Conservation (phyloP, 2,888 invertebrate genomes). For the Diarsia brunnea region DNA sequence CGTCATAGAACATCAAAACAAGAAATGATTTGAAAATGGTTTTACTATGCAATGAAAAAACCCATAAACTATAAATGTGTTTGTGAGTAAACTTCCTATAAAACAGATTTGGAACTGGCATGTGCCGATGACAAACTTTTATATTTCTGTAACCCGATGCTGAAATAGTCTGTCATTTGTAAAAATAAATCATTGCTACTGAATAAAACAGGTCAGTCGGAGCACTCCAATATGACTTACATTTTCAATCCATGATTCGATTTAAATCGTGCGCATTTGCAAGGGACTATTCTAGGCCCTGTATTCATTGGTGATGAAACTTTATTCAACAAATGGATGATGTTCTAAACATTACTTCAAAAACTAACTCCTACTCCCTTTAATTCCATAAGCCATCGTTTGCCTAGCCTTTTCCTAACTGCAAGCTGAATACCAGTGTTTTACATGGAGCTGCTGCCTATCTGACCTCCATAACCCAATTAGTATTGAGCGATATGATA, state of each 20-base stretch:
- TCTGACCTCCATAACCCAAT: no score
- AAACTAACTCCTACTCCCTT: background rate
- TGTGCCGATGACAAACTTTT: conserved; percentile 67
- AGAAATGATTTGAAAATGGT: conserved; percentile 72
- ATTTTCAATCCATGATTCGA: background rate
- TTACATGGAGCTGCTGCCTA: no score
- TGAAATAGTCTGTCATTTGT: conserved; percentile 54
- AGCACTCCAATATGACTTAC: background rate
- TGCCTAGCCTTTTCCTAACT: no score
- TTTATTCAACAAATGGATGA: background rate
- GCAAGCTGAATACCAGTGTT: no score
- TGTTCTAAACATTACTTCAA: background rate
- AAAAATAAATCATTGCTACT: conserved; percentile 51
- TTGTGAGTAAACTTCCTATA: conserved; percentile 67
- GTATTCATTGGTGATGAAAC: background rate
- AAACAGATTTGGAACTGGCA: conserved; percentile 60
- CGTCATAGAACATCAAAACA: conserved; percentile 73
- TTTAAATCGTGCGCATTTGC: background rate
- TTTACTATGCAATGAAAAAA: conserved; percentile 75
- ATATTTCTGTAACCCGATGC: conserved; percentile 62
- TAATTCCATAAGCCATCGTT: no score
- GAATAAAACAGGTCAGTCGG: background rate
- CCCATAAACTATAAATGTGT: conserved; percentile 69
- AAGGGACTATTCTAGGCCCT: conserved; percentile 26
- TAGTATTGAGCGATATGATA: no score